Base-by-base conservation (phyloP, 2,113 vertebrate species). In the Cololabis saira region DNA sequence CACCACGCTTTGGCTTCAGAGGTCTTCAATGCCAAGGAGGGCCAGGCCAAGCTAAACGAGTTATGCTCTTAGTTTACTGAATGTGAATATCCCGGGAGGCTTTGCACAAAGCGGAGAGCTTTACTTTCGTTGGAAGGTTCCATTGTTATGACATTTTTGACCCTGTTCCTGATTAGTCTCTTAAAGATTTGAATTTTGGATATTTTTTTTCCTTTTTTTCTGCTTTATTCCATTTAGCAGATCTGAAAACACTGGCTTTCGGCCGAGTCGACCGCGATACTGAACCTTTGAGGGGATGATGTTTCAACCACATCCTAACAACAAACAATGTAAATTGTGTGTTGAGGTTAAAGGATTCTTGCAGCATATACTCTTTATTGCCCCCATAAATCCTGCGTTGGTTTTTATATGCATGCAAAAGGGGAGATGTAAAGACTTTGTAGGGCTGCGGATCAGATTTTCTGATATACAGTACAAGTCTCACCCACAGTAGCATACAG, bases 241-340 rank as follows among this genome's bases (percentile, higher is more conserved):
- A 71, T 62, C 44, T 50, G 45, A 72, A 83, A 81, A 76, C 66
- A 61, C 80, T 87, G 80, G 80, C 75, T 57, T 52, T 33, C 1
- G 16, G 72, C 80, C 81, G 13, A 48, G 60, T 30, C 14, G 30
- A 87, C 81, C 56, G 8, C 83, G 61, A 73, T 76, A 62, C 62
- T 21, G 30, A 61, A 68, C 60, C 69, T 80, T 62, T 42, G 5
- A 52, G 71, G 57, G 70, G 81, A 83, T 80, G 77, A 86, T 68
- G 72, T 91, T 87, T 84, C 80, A 82, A 75, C 85, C 87, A 75
- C 84, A 91, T 88, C 78, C 83, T 71, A 71, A 87, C 82, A 86
- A 87, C 81, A 88, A 87, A 91, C 79, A 65, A 76, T 86, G 80
- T 78, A 77, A 76, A 61, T 73, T 30, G 47, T 51, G 60, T 77